A percentile compares a stretch with the other conserved stretches of the same genome.
Evolutionary conservation across 1,140 invertebrate species (phyloP).

Genomic region (Latrodectus geometricus): DNA sequence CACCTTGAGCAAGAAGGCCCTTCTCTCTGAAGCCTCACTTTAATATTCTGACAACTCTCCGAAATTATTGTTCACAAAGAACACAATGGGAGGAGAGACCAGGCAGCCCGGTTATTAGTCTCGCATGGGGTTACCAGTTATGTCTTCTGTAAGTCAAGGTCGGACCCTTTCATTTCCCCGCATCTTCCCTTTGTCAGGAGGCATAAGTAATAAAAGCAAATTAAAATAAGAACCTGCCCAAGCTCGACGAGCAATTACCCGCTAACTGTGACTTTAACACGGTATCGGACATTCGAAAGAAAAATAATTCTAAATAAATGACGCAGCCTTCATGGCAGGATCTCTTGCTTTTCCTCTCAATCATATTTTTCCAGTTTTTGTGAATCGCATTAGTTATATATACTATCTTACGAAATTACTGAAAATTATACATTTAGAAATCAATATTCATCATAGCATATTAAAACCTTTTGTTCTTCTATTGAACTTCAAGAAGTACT

Average conservation of each 20-base stretch:
- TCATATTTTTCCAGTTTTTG: too few relatives aligned
- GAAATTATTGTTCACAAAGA: slow-evolving; percentile 40
- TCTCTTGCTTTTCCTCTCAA: too few relatives aligned
- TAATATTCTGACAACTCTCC: slow-evolving; percentile 15
- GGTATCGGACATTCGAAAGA: slow-evolving; percentile 21
- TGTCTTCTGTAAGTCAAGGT: slow-evolving; percentile 59
- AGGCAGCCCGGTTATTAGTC: slow-evolving; percentile 50
- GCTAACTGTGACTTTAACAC: slow-evolving; percentile 44
- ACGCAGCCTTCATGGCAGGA: neutral
- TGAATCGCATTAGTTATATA: too few relatives aligned
- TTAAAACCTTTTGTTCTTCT: too few relatives aligned
- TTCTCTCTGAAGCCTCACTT: neutral
- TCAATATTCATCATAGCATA: too few relatives aligned
- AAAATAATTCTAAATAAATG: neutral
- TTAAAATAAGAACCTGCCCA: slow-evolving; percentile 51
- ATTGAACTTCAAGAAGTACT: too few relatives aligned
- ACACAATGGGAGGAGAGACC: neutral
- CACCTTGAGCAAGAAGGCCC: neutral
- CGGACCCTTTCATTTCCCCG: slow-evolving; percentile 26
- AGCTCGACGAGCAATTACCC: slow-evolving; percentile 48
- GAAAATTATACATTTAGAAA: too few relatives aligned
- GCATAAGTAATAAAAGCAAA: slow-evolving; percentile 38
- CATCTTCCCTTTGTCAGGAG: slow-evolving; percentile 23
- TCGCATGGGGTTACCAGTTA: slow-evolving; percentile 54
- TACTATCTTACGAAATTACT: too few relatives aligned